Percentiles rank a stretch among this genome's conserved stretches.
Conservation (phyloP, 2,797 vertebrate species). For the Falco concolor region DNA sequence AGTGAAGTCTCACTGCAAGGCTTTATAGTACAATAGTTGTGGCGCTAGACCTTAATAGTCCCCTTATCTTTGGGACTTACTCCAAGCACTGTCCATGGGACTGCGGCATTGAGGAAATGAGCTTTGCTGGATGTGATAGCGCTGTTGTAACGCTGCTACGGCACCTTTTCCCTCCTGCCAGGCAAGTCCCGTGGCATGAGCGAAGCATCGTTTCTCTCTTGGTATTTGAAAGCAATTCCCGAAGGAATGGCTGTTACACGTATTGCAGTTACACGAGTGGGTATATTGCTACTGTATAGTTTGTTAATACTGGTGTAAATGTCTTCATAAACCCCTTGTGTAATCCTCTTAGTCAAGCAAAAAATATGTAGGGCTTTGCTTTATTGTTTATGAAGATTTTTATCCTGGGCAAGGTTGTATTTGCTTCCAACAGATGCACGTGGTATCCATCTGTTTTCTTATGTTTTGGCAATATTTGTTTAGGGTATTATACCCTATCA, state of each 20-base stretch:
- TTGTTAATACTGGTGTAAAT: background rate
- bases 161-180: background rate
- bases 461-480: background rate
- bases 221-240: background rate
- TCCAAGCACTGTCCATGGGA: background rate
- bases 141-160: fast-evolving
- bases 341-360: background rate
- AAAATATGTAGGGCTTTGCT: background rate
- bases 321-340: background rate
- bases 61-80: background rate
- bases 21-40: background rate
- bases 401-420: background rate
- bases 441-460: background rate
- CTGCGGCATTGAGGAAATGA: background rate
- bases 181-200: too few relatives aligned
- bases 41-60: background rate
- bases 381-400: background rate
- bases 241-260: background rate
- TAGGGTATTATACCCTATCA: background rate
- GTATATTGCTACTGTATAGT: background rate
- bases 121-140: fast-evolving
- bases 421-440: background rate
- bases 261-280: too few relatives aligned
- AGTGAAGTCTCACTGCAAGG: background rate
- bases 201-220: background rate